phyloP scores from a whole-genome alignment of 2,888 invertebrate genomes.

The Drosophila robusta region DNA sequence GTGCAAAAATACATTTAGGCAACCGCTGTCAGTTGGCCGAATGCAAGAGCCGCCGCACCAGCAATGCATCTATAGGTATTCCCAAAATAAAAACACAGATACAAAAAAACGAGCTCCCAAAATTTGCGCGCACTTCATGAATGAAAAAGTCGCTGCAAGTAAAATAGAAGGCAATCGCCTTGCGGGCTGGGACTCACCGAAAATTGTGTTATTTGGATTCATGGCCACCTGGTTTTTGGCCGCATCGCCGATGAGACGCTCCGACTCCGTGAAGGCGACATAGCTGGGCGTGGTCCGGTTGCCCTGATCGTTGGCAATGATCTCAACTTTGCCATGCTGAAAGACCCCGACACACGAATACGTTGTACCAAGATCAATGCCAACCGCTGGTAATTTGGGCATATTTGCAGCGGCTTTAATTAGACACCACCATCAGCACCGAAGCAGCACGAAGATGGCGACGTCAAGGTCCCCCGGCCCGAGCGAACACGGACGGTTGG shows the following conservation, averaged over 20 bases:
- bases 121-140: slow-evolving; percentile 51
- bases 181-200: slow-evolving; percentile 90
- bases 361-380: slow-evolving; percentile 94
- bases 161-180: background rate
- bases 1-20: slow-evolving; percentile 53
- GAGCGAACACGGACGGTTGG: slow-evolving; percentile 5
- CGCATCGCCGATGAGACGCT: slow-evolving; percentile 93
- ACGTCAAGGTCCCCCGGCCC: slow-evolving; percentile 57
- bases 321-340: slow-evolving; percentile 94
- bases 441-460: slow-evolving; percentile 14
- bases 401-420: slow-evolving; percentile 76
- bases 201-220: slow-evolving; percentile 96
- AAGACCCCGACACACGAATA: slow-evolving; percentile 97
- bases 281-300: slow-evolving; percentile 92
- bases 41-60: slow-evolving; percentile 20
- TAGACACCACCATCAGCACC: slow-evolving; percentile 68
- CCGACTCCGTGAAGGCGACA: slow-evolving; percentile 94
- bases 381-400: slow-evolving; percentile 85
- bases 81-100: slow-evolving; percentile 52
- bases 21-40: slow-evolving; percentile 42
- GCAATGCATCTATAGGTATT: slow-evolving; percentile 11
- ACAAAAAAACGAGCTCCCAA: slow-evolving; percentile 18
- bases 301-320: slow-evolving; percentile 93
- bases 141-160: slow-evolving; percentile 47
- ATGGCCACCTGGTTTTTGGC: slow-evolving; percentile 95